Evolutionary conservation across 2,888 invertebrate species (phyloP).

Genomic region (Hirtodrosophila alboralis): DNA sequence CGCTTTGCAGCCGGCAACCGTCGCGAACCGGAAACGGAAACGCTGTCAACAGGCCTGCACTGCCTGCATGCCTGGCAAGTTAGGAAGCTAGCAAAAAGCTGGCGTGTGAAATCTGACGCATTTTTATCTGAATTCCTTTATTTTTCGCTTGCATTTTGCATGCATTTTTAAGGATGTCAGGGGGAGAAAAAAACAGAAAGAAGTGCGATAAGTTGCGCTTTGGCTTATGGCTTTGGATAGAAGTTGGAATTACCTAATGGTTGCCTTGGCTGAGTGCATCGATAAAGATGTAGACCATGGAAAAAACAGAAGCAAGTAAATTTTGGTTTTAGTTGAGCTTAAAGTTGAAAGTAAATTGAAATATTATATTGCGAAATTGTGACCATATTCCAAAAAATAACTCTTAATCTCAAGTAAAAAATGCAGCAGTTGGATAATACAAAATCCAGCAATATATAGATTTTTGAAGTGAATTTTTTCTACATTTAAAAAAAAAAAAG

Average conservation of each 20-base stretch:
- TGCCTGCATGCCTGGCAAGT: conserved; percentile 11
- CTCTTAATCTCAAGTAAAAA: no score
- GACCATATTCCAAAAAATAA: no score
- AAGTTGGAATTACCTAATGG: conserved; percentile 4
- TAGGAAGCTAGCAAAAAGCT: conserved; percentile 24
- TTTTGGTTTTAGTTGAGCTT: no score
- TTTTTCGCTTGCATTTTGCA: conserved; percentile 1
- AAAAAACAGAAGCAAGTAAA: no score
- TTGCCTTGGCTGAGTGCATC: conserved; percentile 23
- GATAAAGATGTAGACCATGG: conserved; percentile 13
- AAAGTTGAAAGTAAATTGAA: no score
- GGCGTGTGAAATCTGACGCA: conserved; percentile 44
- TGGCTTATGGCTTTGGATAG: conserved; percentile 10
- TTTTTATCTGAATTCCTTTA: conserved; percentile 40
- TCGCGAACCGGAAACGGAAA: conserved; percentile 48
- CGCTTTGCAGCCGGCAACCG: conserved; percentile 39
- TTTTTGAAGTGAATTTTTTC: no score
- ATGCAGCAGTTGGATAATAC: no score
- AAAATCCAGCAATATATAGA: no score
- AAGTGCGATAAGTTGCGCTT: conserved; percentile 41
- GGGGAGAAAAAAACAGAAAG: no score
- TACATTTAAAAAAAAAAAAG: no score
- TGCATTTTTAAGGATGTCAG: conserved; percentile 17
- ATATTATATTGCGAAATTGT: no score
- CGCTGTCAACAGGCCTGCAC: conserved; percentile 52